Evolutionary conservation across 2,888 invertebrate genomes (phyloP), one percentile per base, ranked within the genome.

Genomic region (Callyntrura guangdongensis): DNA sequence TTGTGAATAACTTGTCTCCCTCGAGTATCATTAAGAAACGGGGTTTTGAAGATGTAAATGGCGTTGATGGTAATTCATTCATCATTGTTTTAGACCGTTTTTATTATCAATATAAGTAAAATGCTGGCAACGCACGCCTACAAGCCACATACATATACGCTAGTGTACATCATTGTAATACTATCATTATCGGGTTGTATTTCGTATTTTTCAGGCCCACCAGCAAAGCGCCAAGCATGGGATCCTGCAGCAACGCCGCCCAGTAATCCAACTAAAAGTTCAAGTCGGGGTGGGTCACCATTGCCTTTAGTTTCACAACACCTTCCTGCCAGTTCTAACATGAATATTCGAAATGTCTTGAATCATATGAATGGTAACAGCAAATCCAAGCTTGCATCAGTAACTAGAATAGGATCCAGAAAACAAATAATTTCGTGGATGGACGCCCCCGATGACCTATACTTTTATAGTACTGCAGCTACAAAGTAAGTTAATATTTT

Each of bases 361-460:
- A 94, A 94, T 93, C 95, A 96, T 96, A 97, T 97, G 94, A 98
- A 97, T 96, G 91, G 91, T 45, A 90, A 90, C 61, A 69, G 97
- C 96, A 97, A 97, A 94, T 83, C 89, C 6, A 97, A 97, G 95
- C 97, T 97, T 94, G 96, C 97, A 94, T 96, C 97, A 94, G 97
- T 97, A 95, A 97, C 97, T 90, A 96, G 97, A 92, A 97, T 97
- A 25, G 96, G 97, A 53, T 94, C 95, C 88, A 96, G 98, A 81
- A 98, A 98, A 95, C 90, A 91, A 95, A 98, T 98, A 94, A 98
- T 99, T 95, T 98, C 98, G 95, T 99, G 98, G 98, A 98, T 98
- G 97, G 99, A 99, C 95, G 99, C 90, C 14, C 89, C 91, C 25
- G 99, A 99, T 95, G 99, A 99, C 96, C 97, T 99, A 93, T 99